Evolutionary conservation across 2,888 invertebrate species (phyloP).

Genomic region (Eudasyphora cyanicolor): DNA sequence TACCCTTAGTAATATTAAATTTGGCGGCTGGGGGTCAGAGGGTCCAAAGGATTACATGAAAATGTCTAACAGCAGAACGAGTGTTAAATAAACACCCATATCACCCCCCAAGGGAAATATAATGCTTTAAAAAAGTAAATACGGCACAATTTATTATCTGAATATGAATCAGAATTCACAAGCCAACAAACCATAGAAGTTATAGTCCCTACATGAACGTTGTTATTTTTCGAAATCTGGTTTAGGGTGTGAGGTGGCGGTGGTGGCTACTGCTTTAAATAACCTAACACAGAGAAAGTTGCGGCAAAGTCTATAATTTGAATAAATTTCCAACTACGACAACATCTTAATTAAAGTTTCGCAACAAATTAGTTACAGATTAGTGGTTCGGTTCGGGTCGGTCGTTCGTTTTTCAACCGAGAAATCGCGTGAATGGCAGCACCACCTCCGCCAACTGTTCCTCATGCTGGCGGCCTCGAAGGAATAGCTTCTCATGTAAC

Average conservation of each 20-base stretch:
- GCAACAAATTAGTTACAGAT: constrained; percentile 73
- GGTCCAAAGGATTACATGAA: neutral
- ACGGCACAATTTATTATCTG: neutral
- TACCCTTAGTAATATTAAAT: neutral
- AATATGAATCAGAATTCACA: neutral
- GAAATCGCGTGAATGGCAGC: constrained; percentile 59
- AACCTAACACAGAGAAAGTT: constrained; percentile 17
- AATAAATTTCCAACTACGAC: constrained; percentile 55
- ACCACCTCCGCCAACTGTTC: neutral
- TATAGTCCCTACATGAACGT: neutral
- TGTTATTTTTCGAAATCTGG: no score
- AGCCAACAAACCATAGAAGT: neutral
- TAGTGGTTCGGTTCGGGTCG: constrained; percentile 68
- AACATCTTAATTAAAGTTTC: constrained; percentile 68
- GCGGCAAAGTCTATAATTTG: constrained; percentile 52
- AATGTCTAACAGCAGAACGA: neutral
- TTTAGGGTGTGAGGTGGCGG: no score
- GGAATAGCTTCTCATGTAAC: neutral
- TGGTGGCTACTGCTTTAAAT: neutral
- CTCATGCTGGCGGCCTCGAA: neutral
- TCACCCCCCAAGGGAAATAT: constrained; percentile 1
- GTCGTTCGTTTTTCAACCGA: constrained; percentile 18
- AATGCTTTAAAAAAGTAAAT: neutral
- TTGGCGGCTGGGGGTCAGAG: no score
- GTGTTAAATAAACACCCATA: neutral